phyloP scores from a whole-genome alignment of 37 sponge, comb jelly and placozoan species.

The Aplysina aerophoba region DNA sequence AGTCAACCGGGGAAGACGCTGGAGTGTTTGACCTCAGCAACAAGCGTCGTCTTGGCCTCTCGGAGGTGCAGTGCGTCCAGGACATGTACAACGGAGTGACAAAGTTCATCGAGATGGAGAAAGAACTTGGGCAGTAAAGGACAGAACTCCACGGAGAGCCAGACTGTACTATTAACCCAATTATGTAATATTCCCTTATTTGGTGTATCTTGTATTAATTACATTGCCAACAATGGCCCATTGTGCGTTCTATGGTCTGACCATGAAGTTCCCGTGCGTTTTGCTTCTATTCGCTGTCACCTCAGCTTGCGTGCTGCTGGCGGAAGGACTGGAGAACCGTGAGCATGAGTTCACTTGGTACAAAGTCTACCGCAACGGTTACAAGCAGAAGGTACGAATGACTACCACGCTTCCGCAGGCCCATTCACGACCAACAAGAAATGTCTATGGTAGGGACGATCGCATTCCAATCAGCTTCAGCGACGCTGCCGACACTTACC shows the following conservation, averaged over 20 bases:
- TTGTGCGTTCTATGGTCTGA: neutral
- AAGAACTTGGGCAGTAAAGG: slow-evolving; percentile 1
- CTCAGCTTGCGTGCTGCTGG: neutral
- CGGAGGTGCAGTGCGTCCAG: slow-evolving; percentile 90
- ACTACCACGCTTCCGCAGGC: neutral
- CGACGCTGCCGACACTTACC: slow-evolving; percentile 52
- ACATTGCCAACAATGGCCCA: neutral
- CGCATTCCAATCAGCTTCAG: slow-evolving; percentile 61
- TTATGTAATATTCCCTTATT: neutral
- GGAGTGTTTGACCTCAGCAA: slow-evolving; percentile 88
- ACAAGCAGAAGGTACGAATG: neutral
- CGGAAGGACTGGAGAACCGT: neutral
- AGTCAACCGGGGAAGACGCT: slow-evolving; percentile 52
- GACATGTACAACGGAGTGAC: slow-evolving; percentile 86
- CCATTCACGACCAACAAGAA: slow-evolving; percentile 11
- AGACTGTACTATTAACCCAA: neutral
- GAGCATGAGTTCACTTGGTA: neutral
- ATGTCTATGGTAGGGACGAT: slow-evolving; percentile 74
- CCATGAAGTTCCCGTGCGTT: neutral
- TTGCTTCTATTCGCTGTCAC: neutral
- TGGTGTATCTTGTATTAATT: neutral
- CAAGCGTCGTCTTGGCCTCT: slow-evolving; percentile 77
- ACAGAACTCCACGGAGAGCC: neutral
- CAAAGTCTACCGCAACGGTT: neutral
- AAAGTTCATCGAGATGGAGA: slow-evolving; percentile 77